phyloP scores from a whole-genome alignment of 2,797 vertebrate genomes.

The Meriones psammophilus region DNA sequence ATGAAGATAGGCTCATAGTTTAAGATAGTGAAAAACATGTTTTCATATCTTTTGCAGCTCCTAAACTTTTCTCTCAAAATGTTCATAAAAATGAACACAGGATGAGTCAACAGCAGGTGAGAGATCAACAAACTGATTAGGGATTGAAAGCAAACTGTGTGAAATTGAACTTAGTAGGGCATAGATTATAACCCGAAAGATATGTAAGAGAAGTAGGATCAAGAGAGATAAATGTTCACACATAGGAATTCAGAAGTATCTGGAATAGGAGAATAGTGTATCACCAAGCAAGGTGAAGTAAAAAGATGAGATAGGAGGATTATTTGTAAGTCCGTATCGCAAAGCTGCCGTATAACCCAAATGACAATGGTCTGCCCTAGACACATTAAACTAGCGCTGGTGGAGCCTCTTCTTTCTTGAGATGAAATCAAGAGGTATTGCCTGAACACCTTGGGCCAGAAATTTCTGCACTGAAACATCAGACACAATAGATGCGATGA shows the following conservation, averaged over 20 bases:
- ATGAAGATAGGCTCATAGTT: neutral
- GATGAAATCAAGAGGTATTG: neutral
- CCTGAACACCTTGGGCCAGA: neutral
- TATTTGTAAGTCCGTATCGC: neutral
- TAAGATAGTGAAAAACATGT: conserved; percentile 19
- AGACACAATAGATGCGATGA: neutral
- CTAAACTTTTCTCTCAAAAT: neutral
- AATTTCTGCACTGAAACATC: conserved; percentile 9
- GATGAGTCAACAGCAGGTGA: neutral
- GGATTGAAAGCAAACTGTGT: neutral
- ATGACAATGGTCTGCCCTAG: neutral
- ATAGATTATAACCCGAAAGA: neutral
- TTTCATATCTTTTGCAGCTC: neutral
- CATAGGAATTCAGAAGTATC: neutral
- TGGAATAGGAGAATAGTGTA: neutral
- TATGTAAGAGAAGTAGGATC: neutral
- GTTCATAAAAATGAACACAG: neutral
- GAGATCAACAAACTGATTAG: conserved; percentile 1
- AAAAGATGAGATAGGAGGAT: neutral
- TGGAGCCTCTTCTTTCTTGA: neutral
- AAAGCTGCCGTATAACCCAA: neutral
- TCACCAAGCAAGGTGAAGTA: neutral
- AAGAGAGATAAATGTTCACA: neutral
- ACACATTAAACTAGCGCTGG: neutral
- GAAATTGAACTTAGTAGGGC: neutral